Conservation (phyloP, 1,140 invertebrate genomes). For the Drosophila sulfurigaster region DNA sequence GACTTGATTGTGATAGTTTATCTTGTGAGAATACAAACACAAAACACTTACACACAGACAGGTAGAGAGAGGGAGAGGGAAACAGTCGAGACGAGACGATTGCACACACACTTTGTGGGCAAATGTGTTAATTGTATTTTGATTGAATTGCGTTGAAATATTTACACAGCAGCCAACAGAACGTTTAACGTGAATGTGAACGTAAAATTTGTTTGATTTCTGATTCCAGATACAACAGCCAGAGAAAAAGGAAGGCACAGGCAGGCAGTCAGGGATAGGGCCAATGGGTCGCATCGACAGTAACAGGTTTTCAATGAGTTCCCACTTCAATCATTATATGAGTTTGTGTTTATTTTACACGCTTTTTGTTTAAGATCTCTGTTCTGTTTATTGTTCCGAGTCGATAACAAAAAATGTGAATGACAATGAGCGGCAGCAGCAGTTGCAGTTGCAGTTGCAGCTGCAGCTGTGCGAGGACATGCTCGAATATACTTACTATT, state of each 20-base stretch:
- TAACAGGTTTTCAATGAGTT: constrained; percentile 60
- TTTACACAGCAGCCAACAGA: constrained; percentile 50
- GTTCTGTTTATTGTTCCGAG: constrained; percentile 6
- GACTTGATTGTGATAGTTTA: constrained; percentile 61
- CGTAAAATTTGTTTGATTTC: constrained; percentile 38
- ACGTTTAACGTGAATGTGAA: constrained; percentile 6
- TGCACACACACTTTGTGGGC: constrained; percentile 14
- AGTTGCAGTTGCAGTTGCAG: neutral
- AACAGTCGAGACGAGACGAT: neutral
- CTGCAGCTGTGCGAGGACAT: constrained; percentile 1
- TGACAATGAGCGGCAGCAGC: constrained; percentile 18
- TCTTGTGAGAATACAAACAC: constrained; percentile 48
- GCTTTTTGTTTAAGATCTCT: constrained; percentile 23
- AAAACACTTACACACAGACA: constrained; percentile 23
- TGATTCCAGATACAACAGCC: constrained; percentile 10
- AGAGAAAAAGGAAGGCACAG: neutral
- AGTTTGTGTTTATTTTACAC: constrained; percentile 36
- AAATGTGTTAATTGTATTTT: constrained; percentile 75
- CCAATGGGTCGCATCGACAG: constrained; percentile 5
- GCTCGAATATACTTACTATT: neutral
- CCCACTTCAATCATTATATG: constrained; percentile 2
- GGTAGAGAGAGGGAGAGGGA: neutral
- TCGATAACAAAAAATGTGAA: constrained; percentile 24
- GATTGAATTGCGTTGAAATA: constrained; percentile 70
- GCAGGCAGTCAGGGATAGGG: neutral